Evolutionary conservation across 64 coral and sea anemone genomes (phyloP).

Genomic region (Acropora tenuis): DNA sequence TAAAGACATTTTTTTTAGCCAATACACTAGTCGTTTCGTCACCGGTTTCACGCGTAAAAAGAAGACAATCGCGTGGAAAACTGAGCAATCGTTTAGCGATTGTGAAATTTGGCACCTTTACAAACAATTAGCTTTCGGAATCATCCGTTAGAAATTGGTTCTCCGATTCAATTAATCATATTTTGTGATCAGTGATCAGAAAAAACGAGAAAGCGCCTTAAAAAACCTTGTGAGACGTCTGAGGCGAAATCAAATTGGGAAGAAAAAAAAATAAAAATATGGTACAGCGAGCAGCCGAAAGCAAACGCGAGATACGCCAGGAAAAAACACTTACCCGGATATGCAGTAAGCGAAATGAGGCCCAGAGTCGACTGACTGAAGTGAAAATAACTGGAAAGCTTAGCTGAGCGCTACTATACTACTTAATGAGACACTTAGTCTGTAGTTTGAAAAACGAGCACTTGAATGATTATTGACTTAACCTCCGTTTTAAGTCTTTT

Average conservation of each 20-base stretch:
- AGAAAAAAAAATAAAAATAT: not conserved
- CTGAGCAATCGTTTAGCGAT: no score
- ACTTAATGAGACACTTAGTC: not conserved
- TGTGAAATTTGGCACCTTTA: no score
- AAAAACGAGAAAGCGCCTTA: not conserved
- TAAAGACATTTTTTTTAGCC: no score
- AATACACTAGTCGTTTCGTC: no score
- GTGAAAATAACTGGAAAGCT: not conserved
- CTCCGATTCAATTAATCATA: not conserved
- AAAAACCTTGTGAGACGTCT: not conserved
- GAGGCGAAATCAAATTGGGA: no score
- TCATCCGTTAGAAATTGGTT: no score
- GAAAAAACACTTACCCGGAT: not conserved
- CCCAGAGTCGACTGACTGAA: not conserved
- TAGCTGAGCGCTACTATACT: not conserved
- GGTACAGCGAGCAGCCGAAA: not conserved
- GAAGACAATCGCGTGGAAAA: no score
- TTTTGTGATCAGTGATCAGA: not conserved
- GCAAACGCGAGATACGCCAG: not conserved
- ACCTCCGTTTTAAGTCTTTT: not conserved
- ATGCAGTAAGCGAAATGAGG: not conserved
- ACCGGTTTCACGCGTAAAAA: no score
- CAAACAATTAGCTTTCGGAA: no score
- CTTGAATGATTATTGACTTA: not conserved
- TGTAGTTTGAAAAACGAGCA: not conserved